Base-by-base conservation (phyloP, 2,888 invertebrate species). In the Proisotoma minuta region DNA sequence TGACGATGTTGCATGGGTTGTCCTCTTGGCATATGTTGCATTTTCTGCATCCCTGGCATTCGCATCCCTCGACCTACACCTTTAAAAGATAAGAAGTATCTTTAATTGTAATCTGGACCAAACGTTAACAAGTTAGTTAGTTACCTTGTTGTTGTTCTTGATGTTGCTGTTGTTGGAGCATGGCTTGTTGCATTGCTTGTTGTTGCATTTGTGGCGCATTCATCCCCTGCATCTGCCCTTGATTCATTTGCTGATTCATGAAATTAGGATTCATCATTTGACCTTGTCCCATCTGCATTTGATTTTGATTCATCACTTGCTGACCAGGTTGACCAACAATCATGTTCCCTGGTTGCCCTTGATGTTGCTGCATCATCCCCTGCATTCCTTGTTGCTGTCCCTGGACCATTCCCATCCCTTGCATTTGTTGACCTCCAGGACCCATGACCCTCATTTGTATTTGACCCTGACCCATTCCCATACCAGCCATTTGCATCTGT, bases 401-500 rank as follows among this genome's bases (percentile, higher is more conserved):
- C 62, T 34, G 34, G 8, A 62, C 60, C 64, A 70, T 65, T 4
- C 60, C 60, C 54, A 68, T 61, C 18, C 60, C 50, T 15, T 40
- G 51, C 40, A 61, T 65, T 18, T 81, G 79, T 59, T 79, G 79
- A 34, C 78, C 47, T 47, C 78, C 29, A 75, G 74, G 58, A 78
- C 76, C 74, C n/a, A n/a, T n/a, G n/a, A n/a, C n/a, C n/a, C n/a
- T n/a, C n/a, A n/a, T n/a, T n/a, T n/a, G n/a, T n/a, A n/a, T n/a
- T n/a, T 80, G 81, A 40, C 84, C 82, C 76, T 82, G 80, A 1
- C 79, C 79, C 0, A 82, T 81, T 1, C 77, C 76, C 74, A 78
- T 5, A n/a, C n/a, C n/a, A 5, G 5, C 4, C 43, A 62, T 65
- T 23, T 81, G 79, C 59, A 79, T 74, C 28, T 15, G 28, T 24